Base-by-base conservation (phyloP, 2,797 vertebrate species). In the Karalla daura region DNA sequence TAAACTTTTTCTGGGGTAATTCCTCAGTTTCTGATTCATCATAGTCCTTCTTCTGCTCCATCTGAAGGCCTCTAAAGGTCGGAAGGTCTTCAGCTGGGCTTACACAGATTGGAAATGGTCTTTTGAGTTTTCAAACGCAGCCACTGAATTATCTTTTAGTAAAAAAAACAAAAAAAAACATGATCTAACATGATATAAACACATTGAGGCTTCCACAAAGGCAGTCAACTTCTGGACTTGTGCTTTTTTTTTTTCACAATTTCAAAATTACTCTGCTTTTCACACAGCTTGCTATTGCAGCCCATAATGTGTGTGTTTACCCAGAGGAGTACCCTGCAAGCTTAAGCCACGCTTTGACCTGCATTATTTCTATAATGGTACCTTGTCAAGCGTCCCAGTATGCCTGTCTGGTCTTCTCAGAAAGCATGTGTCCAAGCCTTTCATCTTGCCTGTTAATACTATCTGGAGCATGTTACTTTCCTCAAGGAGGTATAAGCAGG, bases 381-480 rank as follows among this genome's bases (percentile, higher is more conserved):
- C 20, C 27, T 37, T 35, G 30, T 49, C 20, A 33, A n/a, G 28
- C 52, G 15, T 51, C 25, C 24, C 27, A 47, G 24, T 28, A 32
- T 59, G 33, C 50, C 50, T 28, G 20, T 51, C 52, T 54, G 54
- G 39, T n/a, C n/a, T n/a, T n/a, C 55, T 51, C 47, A 32, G 53
- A 36, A 12, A 15, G 28, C 47, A 18, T 39, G 25, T 46, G 44
- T 60, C 52, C 32, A 36, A 15, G 11, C 52, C 35, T 37, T 51
- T 52, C 43, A 68, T 28, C 41, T 43, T 58, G 30, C 35, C 37
- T 50, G 54, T 50, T 82, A 70, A 78, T 82, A 51, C 40, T 43
- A 25, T 18, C 37, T 45, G 35, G 28, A 74, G 71, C 63, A 41
- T 61, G 36, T 51, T 73, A 52, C 58, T 54, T 67, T 63, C 49